Conservation (phyloP, 1,140 invertebrate species). For the Geopemphigus sp. region DNA sequence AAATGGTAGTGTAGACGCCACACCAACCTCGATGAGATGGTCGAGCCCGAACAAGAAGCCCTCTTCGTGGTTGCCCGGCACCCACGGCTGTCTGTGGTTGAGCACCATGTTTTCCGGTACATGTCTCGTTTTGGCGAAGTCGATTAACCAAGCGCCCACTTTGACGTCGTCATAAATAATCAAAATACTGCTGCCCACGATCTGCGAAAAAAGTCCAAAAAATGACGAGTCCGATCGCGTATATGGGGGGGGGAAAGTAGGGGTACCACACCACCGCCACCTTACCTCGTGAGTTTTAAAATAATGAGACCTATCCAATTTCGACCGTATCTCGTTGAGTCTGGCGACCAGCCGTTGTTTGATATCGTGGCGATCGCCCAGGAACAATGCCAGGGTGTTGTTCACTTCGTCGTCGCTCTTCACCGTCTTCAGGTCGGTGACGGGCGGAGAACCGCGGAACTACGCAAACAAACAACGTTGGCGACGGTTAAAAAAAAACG, state of each 20-base stretch:
- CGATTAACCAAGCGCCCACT: conserved; percentile 91
- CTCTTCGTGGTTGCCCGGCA: conserved; percentile 91
- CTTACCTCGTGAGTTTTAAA: conserved; percentile 85
- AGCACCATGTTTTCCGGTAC: conserved; percentile 70
- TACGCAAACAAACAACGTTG: conserved; percentile 43
- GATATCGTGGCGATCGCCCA: conserved; percentile 67
- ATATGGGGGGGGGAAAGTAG: too few species aligned
- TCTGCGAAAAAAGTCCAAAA: conserved; percentile 58
- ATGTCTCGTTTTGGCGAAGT: conserved; percentile 87
- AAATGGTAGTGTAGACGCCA: too few species aligned
- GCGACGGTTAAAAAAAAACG: too few species aligned
- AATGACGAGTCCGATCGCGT: too few species aligned
- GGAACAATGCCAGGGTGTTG: conserved; percentile 75
- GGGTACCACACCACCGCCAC: too few species aligned
- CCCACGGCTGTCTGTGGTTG: conserved; percentile 76
- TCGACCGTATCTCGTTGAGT: conserved; percentile 72
- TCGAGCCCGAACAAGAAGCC: conserved; percentile 89
- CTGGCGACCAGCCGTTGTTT: conserved; percentile 69
- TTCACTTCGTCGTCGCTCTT: conserved; percentile 74
- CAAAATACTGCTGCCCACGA: conserved; percentile 89
- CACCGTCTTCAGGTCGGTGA: conserved; percentile 75
- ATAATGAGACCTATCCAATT: conserved; percentile 81
- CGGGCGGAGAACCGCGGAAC: conserved; percentile 68
- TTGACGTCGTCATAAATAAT: conserved; percentile 86
- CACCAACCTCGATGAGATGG: conserved; percentile 68